Percentiles rank a stretch among this genome's conserved stretches.
phyloP scores from a whole-genome alignment of 2,113 vertebrate genomes.

The Columba janthina region DNA sequence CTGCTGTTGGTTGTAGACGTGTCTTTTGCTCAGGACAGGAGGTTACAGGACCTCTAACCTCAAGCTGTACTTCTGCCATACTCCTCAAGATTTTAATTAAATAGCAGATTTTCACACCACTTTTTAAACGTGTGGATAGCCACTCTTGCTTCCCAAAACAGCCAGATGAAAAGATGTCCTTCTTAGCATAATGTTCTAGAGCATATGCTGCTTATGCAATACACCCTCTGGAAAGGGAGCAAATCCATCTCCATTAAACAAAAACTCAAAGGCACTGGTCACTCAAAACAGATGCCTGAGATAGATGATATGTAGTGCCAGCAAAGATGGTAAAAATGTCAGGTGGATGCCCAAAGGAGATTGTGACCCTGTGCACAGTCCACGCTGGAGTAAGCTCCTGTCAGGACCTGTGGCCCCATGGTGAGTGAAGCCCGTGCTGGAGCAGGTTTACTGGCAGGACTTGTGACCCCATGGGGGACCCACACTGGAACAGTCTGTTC shows the following conservation, averaged over 20 bases:
- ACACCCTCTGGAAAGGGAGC: neutral
- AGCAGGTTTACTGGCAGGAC: too few species aligned
- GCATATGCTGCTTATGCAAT: rapidly evolving
- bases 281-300: neutral
- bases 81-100: neutral
- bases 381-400: too few species aligned
- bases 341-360: neutral
- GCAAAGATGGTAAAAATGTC: neutral
- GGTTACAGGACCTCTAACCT: neutral
- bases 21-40: neutral
- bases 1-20: rapidly evolving
- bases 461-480: too few species aligned
- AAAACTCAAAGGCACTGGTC: neutral
- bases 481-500: too few species aligned
- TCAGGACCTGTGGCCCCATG: too few species aligned
- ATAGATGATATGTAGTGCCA: neutral
- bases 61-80: neutral
- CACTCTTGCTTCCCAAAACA: neutral
- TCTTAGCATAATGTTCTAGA: neutral
- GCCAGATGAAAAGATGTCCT: neutral
- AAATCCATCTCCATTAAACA: neutral
- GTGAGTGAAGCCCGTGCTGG: too few species aligned
- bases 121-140: neutral
- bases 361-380: too few species aligned
- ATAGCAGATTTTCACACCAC: neutral